phyloP scores from a whole-genome alignment of 2,888 invertebrate genomes.

The Patella ulyssiponensis region DNA sequence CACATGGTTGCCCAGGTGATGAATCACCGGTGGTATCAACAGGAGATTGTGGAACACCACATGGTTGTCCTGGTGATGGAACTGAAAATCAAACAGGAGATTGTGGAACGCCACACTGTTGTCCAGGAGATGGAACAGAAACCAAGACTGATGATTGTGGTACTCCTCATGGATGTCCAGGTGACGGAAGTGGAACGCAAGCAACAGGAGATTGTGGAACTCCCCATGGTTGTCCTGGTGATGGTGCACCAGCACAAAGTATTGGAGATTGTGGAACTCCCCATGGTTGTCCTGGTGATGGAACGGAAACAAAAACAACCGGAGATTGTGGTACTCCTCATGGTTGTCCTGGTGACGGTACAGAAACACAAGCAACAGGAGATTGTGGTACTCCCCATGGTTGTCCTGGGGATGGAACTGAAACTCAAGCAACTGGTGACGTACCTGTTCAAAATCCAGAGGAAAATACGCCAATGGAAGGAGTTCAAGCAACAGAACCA shows the following conservation, averaged over 20 bases:
- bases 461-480: conserved; percentile 36
- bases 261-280: conserved; percentile 30
- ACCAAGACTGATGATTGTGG: conserved; percentile 33
- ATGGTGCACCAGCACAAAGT: not conserved
- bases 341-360: conserved; percentile 31
- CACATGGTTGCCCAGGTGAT: conserved; percentile 7
- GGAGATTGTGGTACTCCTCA: conserved; percentile 35
- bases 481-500: conserved; percentile 29
- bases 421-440: conserved; percentile 29
- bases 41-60: conserved; percentile 28
- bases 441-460: conserved; percentile 32
- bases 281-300: conserved; percentile 25
- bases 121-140: conserved; percentile 28
- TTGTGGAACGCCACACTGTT: conserved; percentile 26
- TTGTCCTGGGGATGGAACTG: conserved; percentile 6
- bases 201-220: conserved; percentile 32
- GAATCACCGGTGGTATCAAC: conserved; percentile 6
- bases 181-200: conserved; percentile 36
- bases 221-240: conserved; percentile 18
- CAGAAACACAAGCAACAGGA: conserved; percentile 9
- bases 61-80: not conserved
- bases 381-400: conserved; percentile 33
- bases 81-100: conserved; percentile 18
- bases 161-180: conserved; percentile 36
- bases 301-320: conserved; percentile 25